Evolutionary conservation across 2,113 vertebrate genomes (phyloP).

Genomic region (Sinocyclocheilus rhinocerous): DNA sequence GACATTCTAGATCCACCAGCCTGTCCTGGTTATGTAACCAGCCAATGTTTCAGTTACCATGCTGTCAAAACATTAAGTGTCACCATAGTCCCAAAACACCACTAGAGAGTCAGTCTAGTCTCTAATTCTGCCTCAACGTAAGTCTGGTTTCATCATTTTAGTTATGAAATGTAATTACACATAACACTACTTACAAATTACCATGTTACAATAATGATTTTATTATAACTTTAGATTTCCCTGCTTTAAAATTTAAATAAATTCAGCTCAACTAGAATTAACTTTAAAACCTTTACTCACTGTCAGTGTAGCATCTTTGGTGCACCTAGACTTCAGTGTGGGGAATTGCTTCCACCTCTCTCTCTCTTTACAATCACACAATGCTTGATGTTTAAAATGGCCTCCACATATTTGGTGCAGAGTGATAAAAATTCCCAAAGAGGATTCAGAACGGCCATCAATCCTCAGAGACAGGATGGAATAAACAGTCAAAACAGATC

Average conservation of each 20-base stretch:
- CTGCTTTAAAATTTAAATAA: background rate
- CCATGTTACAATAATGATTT: background rate
- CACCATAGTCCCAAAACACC: conserved; percentile 26
- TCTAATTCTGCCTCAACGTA: background rate
- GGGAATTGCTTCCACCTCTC: conserved; percentile 4
- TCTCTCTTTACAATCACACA: background rate
- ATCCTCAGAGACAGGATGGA: conserved; percentile 14
- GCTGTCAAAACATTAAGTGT: conserved; percentile 38
- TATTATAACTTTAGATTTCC: background rate
- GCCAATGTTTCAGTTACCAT: conserved; percentile 40
- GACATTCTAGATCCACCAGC: conserved; percentile 55
- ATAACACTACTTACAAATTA: background rate
- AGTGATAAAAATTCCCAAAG: conserved; percentile 20
- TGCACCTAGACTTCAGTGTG: background rate
- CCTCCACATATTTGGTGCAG: conserved; percentile 15
- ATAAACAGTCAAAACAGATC: conserved; percentile 28
- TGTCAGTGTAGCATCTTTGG: background rate
- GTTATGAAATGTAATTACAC: background rate
- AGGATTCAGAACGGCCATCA: conserved; percentile 24
- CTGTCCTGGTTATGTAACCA: conserved; percentile 67
- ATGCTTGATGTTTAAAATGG: conserved; percentile 35
- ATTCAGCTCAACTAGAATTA: background rate
- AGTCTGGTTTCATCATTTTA: background rate
- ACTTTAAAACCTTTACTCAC: background rate
- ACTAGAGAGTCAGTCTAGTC: background rate